Evolutionary conservation across 1,140 invertebrate species (phyloP), one percentile per base, ranked within the genome.

Genomic region (Ditylenchus dipsaci): DNA sequence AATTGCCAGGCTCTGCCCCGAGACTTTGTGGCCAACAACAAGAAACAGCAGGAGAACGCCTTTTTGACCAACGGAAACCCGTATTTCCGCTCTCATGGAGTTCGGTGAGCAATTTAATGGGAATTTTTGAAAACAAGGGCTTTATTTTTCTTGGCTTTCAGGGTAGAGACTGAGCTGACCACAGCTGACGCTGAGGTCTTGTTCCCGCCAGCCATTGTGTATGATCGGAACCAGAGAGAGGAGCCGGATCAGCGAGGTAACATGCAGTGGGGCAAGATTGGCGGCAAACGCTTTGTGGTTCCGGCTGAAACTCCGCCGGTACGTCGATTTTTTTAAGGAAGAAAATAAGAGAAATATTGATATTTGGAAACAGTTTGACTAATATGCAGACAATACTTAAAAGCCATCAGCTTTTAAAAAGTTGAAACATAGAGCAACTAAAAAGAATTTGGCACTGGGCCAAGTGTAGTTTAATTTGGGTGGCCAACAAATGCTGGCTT

Each of bases 1-100:
- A 19, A 71, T 13, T 71, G 69, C 42, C 69, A 71, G 43, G 42
- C 47, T n/a, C 17, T 71, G 57, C 69, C 69, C 9, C 0, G 13
- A 9, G 59, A 60, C 0, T 74, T 71, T 33, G 26, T 21, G 17
- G 33, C 23, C 3, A 38, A 33, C 21, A 73, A 60, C 26, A 58
- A 74, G 21, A 33, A 42, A 0, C 69, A 71, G 56, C 57, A 67
- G 0, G 59, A 71, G 11, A 49, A 26, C 17, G 69, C 21, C 5
- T 60, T 75, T 19, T 11, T 71, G 9, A 23, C 49, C 21, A 63
- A 30, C 33, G 53, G 29, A 17, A 71, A 71, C 30, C 61, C 71
- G 0, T 71, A 29, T 17, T 71, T 72, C n/a, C 43, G 45, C 19
- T 70, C 69, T 5, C 70, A 72, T 38, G 42, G 23, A 15, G 58